Evolutionary conservation across 2,888 invertebrate genomes (phyloP).

Genomic region (Drosophila atroscutellata): DNA sequence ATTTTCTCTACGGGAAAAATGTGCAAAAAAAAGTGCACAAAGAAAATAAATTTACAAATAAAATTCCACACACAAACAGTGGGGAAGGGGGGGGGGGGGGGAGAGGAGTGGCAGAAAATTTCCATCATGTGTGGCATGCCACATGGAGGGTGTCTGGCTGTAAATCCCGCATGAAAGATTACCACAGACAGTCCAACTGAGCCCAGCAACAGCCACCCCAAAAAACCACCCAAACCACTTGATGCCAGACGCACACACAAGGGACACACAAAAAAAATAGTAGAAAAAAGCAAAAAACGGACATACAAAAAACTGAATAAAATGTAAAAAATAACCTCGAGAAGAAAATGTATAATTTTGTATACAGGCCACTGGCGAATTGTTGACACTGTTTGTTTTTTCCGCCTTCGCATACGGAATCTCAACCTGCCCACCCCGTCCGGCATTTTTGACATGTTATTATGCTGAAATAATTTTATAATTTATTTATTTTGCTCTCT

Average conservation of each 20-base stretch:
- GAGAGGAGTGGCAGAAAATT: slow-evolving; percentile 25
- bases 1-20: slow-evolving; percentile 44
- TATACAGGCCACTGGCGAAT: slow-evolving; percentile 53
- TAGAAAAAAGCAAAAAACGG: not conserved
- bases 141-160: slow-evolving; percentile 75
- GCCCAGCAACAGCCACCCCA: slow-evolving; percentile 19
- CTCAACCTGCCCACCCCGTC: slow-evolving; percentile 13
- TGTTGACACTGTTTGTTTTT: slow-evolving; percentile 72
- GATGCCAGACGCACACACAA: slow-evolving; percentile 58
- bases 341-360: slow-evolving; percentile 69
- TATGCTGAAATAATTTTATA: slow-evolving; percentile 85
- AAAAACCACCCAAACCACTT: slow-evolving; percentile 52
- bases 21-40: slow-evolving; percentile 57
- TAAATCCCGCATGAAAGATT: slow-evolving; percentile 84
- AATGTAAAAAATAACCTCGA: slow-evolving; percentile 72
- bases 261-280: slow-evolving; percentile 23
- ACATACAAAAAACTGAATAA: slow-evolving; percentile 50
- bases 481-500: slow-evolving; percentile 81
- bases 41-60: slow-evolving; percentile 75
- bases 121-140: slow-evolving; percentile 42
- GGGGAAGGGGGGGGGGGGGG: not conserved
- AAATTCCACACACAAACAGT: slow-evolving; percentile 52
- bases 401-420: slow-evolving; percentile 24
- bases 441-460: slow-evolving; percentile 82
- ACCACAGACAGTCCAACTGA: slow-evolving; percentile 63